Evolutionary conservation across 2,113 vertebrate species (phyloP).

Genomic region (Patagioenas fasciata): DNA sequence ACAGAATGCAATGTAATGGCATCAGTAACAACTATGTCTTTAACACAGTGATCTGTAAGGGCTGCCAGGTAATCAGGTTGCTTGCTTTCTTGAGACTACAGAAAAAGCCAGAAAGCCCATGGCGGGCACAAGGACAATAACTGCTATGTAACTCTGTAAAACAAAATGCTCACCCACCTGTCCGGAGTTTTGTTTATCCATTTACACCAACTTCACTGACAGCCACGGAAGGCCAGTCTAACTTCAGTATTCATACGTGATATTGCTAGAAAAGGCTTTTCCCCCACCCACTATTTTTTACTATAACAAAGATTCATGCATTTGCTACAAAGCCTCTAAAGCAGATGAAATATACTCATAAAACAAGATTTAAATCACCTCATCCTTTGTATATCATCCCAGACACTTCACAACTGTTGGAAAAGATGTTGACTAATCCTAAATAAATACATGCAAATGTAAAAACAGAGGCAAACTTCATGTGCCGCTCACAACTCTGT

Average conservation of each 20-base stretch:
- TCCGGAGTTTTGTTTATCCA: not conserved
- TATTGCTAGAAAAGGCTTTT: not conserved
- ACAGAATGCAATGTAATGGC: not conserved
- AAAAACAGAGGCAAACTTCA: not conserved
- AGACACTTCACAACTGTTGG: not conserved
- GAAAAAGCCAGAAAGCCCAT: not conserved
- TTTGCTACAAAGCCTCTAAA: not conserved
- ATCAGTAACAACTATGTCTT: not conserved
- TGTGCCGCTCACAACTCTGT: not conserved
- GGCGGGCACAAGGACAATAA: rapidly evolving
- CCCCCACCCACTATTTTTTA: not conserved
- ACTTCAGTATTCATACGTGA: not conserved
- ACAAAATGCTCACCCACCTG: not conserved
- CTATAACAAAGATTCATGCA: not conserved
- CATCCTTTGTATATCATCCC: not conserved
- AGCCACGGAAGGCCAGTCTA: not conserved
- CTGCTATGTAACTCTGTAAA: not conserved
- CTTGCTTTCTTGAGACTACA: not conserved
- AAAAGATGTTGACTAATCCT: not conserved
- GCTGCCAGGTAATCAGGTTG: not conserved
- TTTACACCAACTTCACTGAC: not conserved
- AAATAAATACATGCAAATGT: not conserved
- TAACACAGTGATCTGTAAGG: not conserved
- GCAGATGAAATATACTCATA: not conserved
- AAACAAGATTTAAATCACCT: not conserved